These are phyloP conservation scores for Panthera uncia DNA, from an alignment of 2,113 vertebrate genomes.

Conservation along the genomic window DNA sequence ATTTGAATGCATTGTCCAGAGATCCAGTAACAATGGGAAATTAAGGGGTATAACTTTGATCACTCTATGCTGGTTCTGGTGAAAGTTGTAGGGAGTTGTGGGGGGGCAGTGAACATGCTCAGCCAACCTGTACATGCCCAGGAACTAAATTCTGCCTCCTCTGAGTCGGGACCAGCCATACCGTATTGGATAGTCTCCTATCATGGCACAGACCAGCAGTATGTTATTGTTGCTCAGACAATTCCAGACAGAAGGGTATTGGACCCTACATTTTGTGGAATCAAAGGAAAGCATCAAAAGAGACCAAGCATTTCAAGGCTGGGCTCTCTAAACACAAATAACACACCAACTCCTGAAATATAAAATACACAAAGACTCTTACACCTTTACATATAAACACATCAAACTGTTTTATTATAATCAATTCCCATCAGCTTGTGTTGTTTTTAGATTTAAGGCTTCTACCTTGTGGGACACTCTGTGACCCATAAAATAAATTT, in stretches of 20 bases:
- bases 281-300: not conserved
- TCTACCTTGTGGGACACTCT: not conserved
- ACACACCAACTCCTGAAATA: not conserved
- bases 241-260: not conserved
- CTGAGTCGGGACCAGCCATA: fast-evolving
- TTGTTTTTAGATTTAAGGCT: not conserved
- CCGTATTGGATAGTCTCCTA: not conserved
- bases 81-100: too few species aligned
- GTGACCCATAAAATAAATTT: constrained; percentile 17
- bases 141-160: not conserved
- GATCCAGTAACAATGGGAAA: not conserved
- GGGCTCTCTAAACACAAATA: not conserved
- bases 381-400: not conserved
- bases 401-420: not conserved
- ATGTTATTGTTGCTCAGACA: not conserved
- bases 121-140: not conserved
- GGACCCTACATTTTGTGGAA: not conserved
- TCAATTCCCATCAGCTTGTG: not conserved
- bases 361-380: not conserved
- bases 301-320: not conserved
- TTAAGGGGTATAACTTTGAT: too few species aligned
- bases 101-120: not conserved
- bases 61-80: too few species aligned
- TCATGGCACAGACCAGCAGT: not conserved
- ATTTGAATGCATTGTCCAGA: not conserved